These are phyloP conservation scores for Antheraea mylitta DNA, from an alignment of 1,140 invertebrate species.

Conservation along the genomic window DNA sequence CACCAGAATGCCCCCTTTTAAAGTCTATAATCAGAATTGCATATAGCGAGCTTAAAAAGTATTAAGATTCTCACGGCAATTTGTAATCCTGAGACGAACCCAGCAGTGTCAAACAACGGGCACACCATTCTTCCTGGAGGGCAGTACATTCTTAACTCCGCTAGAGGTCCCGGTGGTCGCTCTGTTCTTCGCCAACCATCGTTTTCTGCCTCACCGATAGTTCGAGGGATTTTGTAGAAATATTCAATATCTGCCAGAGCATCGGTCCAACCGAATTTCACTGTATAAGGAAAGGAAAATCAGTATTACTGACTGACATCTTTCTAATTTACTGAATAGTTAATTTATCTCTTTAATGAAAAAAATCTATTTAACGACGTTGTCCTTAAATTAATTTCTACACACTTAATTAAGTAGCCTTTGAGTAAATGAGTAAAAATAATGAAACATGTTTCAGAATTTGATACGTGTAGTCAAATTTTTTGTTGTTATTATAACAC, in stretches of 20 bases:
- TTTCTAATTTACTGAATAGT: too few species aligned
- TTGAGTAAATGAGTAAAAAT: too few species aligned
- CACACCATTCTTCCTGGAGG: constrained; percentile 44
- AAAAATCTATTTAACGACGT: too few species aligned
- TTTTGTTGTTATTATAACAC: too few species aligned
- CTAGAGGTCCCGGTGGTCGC: constrained; percentile 31
- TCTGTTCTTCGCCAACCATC: constrained; percentile 60
- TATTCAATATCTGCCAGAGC: constrained; percentile 64
- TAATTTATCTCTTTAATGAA: too few species aligned
- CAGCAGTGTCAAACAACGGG: constrained; percentile 50
- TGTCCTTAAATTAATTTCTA: too few species aligned
- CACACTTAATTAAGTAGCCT: too few species aligned
- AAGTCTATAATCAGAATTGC: too few species aligned
- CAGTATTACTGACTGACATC: neutral
- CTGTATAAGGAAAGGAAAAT: constrained; percentile 30
- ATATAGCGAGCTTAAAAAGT: too few species aligned
- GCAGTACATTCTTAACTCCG: constrained; percentile 58
- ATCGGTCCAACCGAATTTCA: constrained; percentile 65
- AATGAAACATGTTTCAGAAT: too few species aligned
- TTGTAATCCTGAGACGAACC: constrained; percentile 70
- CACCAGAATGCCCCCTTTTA: too few species aligned
- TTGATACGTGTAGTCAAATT: too few species aligned
- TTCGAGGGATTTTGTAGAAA: constrained; percentile 69
- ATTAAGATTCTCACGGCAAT: constrained; percentile 53
- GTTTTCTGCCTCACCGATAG: constrained; percentile 53